phyloP scores from a whole-genome alignment of 2,888 invertebrate species.

The Lamellibrachia columna region DNA sequence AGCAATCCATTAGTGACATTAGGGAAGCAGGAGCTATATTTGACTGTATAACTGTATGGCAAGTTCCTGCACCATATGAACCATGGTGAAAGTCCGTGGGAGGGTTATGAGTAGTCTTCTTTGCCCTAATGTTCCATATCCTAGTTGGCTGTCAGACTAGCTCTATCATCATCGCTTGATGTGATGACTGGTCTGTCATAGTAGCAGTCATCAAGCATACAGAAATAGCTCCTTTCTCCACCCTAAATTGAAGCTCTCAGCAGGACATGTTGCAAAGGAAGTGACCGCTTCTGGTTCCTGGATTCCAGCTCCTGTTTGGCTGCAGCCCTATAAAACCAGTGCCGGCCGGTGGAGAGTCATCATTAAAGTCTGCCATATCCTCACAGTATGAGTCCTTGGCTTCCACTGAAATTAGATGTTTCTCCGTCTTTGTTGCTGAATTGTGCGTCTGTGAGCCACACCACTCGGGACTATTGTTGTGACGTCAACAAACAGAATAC shows the following conservation, averaged over 20 bases:
- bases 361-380: not conserved
- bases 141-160: not conserved
- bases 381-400: not conserved
- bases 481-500: not conserved
- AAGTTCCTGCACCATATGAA: not conserved
- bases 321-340: not conserved
- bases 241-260: not conserved
- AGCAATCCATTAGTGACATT: not conserved
- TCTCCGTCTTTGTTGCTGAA: not conserved
- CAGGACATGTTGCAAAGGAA: not conserved
- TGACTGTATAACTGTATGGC: not conserved
- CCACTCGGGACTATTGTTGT: not conserved
- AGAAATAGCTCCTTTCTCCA: not conserved
- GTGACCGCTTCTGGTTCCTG: conserved; percentile 9
- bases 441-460: not conserved
- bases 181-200: not conserved
- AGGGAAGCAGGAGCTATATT: not conserved
- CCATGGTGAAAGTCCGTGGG: not conserved
- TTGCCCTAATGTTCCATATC: not conserved
- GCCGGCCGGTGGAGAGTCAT: not conserved
- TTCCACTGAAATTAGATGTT: not conserved
- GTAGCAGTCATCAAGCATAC: not conserved
- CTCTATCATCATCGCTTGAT: not conserved
- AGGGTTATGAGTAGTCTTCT: not conserved
- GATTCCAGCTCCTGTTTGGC: not conserved